A percentile compares a stretch with the other conserved stretches of the same genome.
Conservation (phyloP, 2,888 invertebrate genomes). For the Netelia melanura region DNA sequence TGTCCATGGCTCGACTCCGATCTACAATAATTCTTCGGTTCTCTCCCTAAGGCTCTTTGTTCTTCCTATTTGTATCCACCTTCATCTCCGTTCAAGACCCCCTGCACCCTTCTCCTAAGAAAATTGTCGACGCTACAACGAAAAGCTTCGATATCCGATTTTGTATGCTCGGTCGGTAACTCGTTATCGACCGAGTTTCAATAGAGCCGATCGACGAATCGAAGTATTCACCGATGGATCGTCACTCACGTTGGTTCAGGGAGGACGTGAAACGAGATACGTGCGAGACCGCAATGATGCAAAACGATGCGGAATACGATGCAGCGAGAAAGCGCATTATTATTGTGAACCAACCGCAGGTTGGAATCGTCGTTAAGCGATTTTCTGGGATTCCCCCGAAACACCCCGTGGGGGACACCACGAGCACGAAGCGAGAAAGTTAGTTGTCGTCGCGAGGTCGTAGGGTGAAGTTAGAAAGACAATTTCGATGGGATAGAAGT, state of each 20-base stretch:
- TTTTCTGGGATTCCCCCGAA: slow-evolving; percentile 35
- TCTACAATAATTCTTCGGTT: slow-evolving; percentile 82
- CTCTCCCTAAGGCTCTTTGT: slow-evolving; percentile 71
- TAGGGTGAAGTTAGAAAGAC: slow-evolving; percentile 32
- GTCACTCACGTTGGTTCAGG: not conserved
- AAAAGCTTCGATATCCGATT: not conserved
- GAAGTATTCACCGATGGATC: slow-evolving; percentile 6
- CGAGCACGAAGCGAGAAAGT: slow-evolving; percentile 51
- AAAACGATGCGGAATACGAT: slow-evolving; percentile 44
- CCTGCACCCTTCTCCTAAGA: not conserved
- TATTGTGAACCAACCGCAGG: not conserved
- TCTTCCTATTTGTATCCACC: slow-evolving; percentile 62
- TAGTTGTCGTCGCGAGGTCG: slow-evolving; percentile 62
- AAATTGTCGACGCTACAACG: not conserved
- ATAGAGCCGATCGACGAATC: not conserved
- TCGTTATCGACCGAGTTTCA: slow-evolving; percentile 14
- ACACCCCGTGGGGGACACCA: not conserved
- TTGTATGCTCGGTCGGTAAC: slow-evolving; percentile 30
- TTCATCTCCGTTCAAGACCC: slow-evolving; percentile 60
- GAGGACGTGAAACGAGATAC: slow-evolving; percentile 44
- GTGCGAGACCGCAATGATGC: slow-evolving; percentile 60
- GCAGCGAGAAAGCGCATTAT: slow-evolving; percentile 46
- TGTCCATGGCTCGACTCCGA: slow-evolving; percentile 72
- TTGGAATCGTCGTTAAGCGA: slow-evolving; percentile 42
- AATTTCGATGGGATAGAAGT: not conserved